phyloP scores from a whole-genome alignment of 2,888 invertebrate genomes.

The Formica aserva region DNA sequence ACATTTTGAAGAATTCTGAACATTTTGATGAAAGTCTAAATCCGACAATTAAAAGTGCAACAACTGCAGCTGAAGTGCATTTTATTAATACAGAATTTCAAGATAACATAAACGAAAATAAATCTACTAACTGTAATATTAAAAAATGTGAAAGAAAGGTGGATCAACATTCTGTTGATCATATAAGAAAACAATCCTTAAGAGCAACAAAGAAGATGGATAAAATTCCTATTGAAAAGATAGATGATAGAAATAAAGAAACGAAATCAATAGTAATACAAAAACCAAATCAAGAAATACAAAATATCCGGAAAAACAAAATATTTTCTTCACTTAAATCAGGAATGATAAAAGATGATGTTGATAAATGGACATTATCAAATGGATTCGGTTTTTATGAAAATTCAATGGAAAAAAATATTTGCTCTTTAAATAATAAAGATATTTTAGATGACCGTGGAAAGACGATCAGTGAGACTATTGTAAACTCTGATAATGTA shows the following conservation, averaged over 20 bases:
- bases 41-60: background rate
- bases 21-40: background rate
- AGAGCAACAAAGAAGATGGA: background rate
- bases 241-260: background rate
- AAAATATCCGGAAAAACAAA: background rate
- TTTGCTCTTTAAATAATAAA: slow-evolving; percentile 1
- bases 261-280: background rate
- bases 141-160: background rate
- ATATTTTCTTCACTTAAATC: background rate
- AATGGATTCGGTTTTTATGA: background rate
- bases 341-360: background rate
- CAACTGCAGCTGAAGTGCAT: background rate
- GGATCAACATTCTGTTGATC: background rate
- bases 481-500: slow-evolving; percentile 74
- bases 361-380: background rate
- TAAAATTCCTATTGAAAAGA: background rate
- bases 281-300: background rate
- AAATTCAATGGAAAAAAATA: background rate
- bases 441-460: background rate
- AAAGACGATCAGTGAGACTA: slow-evolving; percentile 50
- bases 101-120: background rate
- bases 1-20: background rate
- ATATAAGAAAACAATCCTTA: background rate
- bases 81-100: background rate
- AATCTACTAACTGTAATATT: background rate